Evolutionary conservation across 2,888 invertebrate genomes (phyloP).

Genomic region (Drosophila maculinotata): DNA sequence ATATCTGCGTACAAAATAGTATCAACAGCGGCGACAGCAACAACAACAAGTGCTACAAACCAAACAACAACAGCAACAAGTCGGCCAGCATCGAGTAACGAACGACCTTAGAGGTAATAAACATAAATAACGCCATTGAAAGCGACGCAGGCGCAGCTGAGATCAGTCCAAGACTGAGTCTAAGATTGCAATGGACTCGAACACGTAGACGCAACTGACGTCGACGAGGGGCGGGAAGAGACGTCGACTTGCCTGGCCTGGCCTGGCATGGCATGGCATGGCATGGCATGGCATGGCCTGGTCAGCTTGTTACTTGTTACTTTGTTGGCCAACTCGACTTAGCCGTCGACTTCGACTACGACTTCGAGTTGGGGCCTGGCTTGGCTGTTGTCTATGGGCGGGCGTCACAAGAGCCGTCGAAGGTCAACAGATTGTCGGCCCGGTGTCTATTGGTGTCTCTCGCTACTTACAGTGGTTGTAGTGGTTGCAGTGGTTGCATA

Average conservation of each 20-base stretch:
- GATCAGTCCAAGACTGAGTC: slow-evolving; percentile 62
- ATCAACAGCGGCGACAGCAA: slow-evolving; percentile 77
- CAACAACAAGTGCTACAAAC: slow-evolving; percentile 48
- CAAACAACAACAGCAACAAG: slow-evolving; percentile 43
- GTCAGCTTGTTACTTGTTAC: slow-evolving; percentile 55
- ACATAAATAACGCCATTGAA: slow-evolving; percentile 82
- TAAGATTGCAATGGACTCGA: slow-evolving; percentile 54
- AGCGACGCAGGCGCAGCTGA: slow-evolving; percentile 75
- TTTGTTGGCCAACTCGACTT: slow-evolving; percentile 56
- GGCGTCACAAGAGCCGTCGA: slow-evolving; percentile 74
- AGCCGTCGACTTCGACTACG: slow-evolving; percentile 13
- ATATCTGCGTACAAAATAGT: slow-evolving; percentile 82
- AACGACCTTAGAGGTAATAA: slow-evolving; percentile 82
- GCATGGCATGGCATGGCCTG: slow-evolving; percentile 17
- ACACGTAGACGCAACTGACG: slow-evolving; percentile 27
- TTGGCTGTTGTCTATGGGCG: slow-evolving; percentile 63
- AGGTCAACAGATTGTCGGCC: slow-evolving; percentile 81
- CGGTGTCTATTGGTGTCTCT: slow-evolving; percentile 65
- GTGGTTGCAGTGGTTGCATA: slow-evolving; percentile 12
- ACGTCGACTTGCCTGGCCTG: too few relatives aligned
- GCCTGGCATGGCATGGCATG: slow-evolving; percentile 7
- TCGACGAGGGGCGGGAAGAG: slow-evolving; percentile 14
- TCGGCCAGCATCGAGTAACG: slow-evolving; percentile 70
- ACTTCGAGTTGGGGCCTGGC: slow-evolving; percentile 32
- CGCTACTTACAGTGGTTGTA: slow-evolving; percentile 22